Evolutionary conservation across 2,797 vertebrate genomes (phyloP), one percentile per base, ranked within the genome.

Genomic region (Masticophis lateralis): DNA sequence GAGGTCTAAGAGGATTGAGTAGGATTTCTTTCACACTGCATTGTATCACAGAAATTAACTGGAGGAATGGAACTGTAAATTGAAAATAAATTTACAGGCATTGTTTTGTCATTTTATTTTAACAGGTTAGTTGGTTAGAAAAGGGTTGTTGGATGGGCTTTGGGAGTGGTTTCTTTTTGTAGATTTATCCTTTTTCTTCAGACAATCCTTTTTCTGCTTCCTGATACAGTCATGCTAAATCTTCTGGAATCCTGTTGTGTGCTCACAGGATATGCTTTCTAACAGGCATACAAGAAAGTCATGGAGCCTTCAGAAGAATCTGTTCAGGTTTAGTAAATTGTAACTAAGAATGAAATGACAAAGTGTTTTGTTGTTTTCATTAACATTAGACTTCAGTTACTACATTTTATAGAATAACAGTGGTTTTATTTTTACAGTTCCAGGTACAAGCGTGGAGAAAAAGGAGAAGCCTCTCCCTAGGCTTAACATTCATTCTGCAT

Each of bases 401-500:
- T 94, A 51, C 86, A 53, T 89, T 87, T 91, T 95, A 89, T 16
- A 91, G n/a, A 92, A 51, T 94, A 93, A 95, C 95, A 94, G 92
- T 88, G 92, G 53, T 74, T 57, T 95, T 97, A 94, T 98, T 98
- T 97, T 98, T 97, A 94, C 97, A 97, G 98, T 98, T 93, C 94
- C 94, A 43, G 92, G 95, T 94, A 32, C 95, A 93, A 96, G 98
- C 95, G 97, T 98, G 95, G 98, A 98, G 94, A 98, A 97, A 92
- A 97, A 96, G 79, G 97, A 95, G 51, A 98, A 98, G 94, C 98
- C 98, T 61, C 98, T 98, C 53, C 97, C 98, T 91, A 98, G 99
- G 95, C 95, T 99, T 91, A 99, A 99, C 96, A 97, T 98, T 94
- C 99, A 99, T 96, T 98, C 98, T 8, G 95, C 99, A 8, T 99